A percentile compares a stretch with the other conserved stretches of the same genome.
Evolutionary conservation across 2,113 vertebrate genomes (phyloP).

Genomic region (Ciconia stormi): DNA sequence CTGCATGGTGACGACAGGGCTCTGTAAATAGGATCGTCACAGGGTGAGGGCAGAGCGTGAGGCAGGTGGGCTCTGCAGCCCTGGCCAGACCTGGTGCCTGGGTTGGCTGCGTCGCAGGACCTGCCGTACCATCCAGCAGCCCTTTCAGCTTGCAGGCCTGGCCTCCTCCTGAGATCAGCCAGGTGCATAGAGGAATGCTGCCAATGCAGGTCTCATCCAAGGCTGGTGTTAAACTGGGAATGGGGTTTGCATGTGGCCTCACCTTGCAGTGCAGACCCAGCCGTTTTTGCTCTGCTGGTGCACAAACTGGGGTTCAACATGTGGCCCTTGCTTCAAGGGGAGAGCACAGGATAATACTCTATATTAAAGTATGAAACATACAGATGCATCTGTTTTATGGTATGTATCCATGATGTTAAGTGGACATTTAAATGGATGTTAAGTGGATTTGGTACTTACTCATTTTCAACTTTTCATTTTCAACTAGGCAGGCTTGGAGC

Average conservation of each 20-base stretch:
- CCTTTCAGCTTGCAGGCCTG: neutral
- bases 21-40: rapidly evolving
- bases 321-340: neutral
- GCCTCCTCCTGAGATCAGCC: neutral
- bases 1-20: too few species aligned
- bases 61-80: neutral
- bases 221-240: neutral
- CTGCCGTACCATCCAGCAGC: neutral
- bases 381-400: neutral
- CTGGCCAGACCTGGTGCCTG: rapidly evolving
- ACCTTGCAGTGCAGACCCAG: neutral
- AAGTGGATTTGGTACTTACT: neutral
- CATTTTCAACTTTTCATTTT: neutral
- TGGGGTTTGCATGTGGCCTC: neutral
- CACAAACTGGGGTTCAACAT: neutral
- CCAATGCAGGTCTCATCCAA: neutral
- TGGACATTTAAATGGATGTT: neutral
- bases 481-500: neutral
- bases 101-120: neutral
- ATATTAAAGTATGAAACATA: neutral
- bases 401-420: neutral
- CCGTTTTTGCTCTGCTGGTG: neutral
- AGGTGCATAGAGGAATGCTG: rapidly evolving
- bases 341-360: neutral
- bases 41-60: neutral